Evolutionary conservation across 92 coral and sea anemone genomes (phyloP).

Genomic region (Heliopora coerulea): DNA sequence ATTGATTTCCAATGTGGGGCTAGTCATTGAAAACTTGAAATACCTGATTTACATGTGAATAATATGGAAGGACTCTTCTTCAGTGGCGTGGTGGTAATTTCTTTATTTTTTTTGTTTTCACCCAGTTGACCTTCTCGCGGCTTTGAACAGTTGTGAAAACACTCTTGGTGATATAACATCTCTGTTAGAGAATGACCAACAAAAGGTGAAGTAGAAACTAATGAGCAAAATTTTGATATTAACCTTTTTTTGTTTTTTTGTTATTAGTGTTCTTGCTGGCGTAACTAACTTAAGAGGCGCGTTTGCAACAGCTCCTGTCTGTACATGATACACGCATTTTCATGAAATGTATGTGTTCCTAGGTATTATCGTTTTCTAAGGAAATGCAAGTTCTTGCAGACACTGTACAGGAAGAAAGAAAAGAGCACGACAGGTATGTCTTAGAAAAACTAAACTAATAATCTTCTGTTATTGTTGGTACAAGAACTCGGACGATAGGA

Average conservation of each 20-base stretch:
- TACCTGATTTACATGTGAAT: no score
- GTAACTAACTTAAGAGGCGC: no score
- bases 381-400: conserved; percentile 76
- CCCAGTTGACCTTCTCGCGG: conserved; percentile 67
- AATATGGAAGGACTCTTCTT: no score
- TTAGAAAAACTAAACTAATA: no score
- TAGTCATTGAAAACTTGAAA: no score
- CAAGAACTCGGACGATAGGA: no score
- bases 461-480: no score
- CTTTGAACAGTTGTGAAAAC: conserved; percentile 68
- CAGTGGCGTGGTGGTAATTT: background rate
- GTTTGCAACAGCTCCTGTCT: no score
- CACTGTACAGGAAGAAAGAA: conserved; percentile 66
- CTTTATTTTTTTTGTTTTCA: background rate
- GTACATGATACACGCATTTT: no score
- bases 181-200: conserved; percentile 58
- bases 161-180: conserved; percentile 73
- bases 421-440: conserved; percentile 77
- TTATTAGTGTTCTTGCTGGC: no score
- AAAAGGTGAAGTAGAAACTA: conserved; percentile 70
- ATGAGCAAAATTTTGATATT: background rate
- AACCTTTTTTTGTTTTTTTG: background rate
- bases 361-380: conserved; percentile 67
- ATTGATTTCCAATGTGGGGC: no score
- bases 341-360: background rate